These are phyloP conservation scores for Luffia ferchaultella DNA, from an alignment of 2,888 invertebrate genomes.

Conservation along the genomic window DNA sequence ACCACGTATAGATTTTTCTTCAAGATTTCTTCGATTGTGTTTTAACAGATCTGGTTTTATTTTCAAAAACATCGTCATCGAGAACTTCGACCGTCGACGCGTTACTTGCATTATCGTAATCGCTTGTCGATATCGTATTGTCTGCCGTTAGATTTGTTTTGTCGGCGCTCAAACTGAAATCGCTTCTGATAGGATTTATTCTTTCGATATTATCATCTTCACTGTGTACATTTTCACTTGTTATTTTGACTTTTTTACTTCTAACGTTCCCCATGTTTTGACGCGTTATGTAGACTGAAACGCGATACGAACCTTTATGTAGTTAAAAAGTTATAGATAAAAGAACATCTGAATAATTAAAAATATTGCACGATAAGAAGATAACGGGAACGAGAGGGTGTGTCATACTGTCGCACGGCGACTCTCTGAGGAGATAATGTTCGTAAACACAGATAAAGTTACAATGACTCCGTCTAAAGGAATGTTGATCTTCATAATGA, in stretches of 20 bases:
- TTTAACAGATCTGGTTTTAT: slow-evolving; percentile 15
- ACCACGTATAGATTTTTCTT: too few species aligned
- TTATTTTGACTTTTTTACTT: slow-evolving; percentile 53
- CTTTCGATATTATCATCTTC: slow-evolving; percentile 20
- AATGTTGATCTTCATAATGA: too few species aligned
- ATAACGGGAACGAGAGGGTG: neutral
- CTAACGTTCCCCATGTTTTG: slow-evolving; percentile 49
- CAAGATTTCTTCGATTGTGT: slow-evolving; percentile 4
- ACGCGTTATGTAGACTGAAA: neutral
- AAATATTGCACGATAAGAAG: neutral
- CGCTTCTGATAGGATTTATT: slow-evolving; percentile 15
- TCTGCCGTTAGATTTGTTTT: neutral
- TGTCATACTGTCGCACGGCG: neutral
- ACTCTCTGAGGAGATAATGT: slow-evolving; percentile 2
- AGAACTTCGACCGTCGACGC: slow-evolving; percentile 56
- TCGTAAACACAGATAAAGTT: slow-evolving; percentile 1
- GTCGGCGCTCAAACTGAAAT: slow-evolving; percentile 22
- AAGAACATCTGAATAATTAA: neutral
- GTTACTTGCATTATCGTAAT: slow-evolving; percentile 45
- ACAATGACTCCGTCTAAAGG: neutral
- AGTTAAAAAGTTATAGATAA: too few species aligned
- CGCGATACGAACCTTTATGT: neutral
- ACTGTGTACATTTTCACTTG: slow-evolving; percentile 18
- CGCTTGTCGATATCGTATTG: neutral
- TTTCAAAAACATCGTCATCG: slow-evolving; percentile 41